Conservation (phyloP, 2,888 invertebrate genomes). For the Rotaria magnacalcarata region DNA sequence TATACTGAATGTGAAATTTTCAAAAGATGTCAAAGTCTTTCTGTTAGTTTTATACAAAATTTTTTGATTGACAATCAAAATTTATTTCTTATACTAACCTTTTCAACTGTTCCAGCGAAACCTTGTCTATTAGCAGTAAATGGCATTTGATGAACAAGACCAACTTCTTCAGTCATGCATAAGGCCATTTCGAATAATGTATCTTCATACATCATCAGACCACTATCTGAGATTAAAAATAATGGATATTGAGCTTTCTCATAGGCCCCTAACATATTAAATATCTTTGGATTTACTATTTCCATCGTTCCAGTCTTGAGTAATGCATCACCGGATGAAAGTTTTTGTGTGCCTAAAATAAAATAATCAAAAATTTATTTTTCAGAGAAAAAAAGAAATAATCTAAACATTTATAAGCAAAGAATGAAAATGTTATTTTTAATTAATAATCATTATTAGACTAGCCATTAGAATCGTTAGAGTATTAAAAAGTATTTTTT, state of each 20-base stretch:
- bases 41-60: too few relatives aligned
- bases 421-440: too few relatives aligned
- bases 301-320: background rate
- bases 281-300: constrained; percentile 57
- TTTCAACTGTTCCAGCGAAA: constrained; percentile 56
- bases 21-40: too few relatives aligned
- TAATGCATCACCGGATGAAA: background rate
- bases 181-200: constrained; percentile 56
- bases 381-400: too few relatives aligned
- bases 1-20: too few relatives aligned
- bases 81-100: constrained; percentile 48
- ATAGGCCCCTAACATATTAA: constrained; percentile 58
- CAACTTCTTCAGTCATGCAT: constrained; percentile 52
- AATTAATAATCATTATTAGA: too few relatives aligned
- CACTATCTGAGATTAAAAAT: constrained; percentile 52
- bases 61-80: too few relatives aligned
- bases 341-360: background rate
- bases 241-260: constrained; percentile 56
- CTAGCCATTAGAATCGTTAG: too few relatives aligned
- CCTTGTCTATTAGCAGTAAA: constrained; percentile 67
- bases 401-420: too few relatives aligned
- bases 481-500: background rate
- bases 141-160: constrained; percentile 59
- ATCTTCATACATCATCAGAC: constrained; percentile 50
- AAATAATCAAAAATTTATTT: background rate